Conservation (phyloP, 2,888 invertebrate species). For the Anarsia innoxiella region DNA sequence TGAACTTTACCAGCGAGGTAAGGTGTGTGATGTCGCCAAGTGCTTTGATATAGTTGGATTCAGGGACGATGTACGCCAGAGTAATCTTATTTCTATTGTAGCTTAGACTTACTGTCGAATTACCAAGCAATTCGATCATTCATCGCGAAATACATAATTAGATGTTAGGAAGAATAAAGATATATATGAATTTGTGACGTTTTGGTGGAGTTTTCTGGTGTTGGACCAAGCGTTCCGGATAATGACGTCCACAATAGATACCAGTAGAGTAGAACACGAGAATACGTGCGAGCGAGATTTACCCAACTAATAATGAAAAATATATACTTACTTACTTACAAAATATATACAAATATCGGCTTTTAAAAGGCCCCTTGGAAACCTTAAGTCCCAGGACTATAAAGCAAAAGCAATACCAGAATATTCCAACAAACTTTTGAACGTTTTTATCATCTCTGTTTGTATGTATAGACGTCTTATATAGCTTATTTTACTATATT, state of each 20-base stretch:
- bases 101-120: conserved; percentile 63
- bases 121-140: conserved; percentile 73
- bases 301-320: conserved; percentile 28
- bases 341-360: conserved; percentile 59
- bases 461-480: conserved; percentile 64
- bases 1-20: conserved; percentile 55
- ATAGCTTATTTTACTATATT: conserved; percentile 70
- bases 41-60: conserved; percentile 57
- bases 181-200: conserved; percentile 55
- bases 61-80: conserved; percentile 57
- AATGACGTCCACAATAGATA: conserved; percentile 46
- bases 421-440: conserved; percentile 43
- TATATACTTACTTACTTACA: no score
- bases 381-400: conserved; percentile 57
- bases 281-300: no score
- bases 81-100: conserved; percentile 62
- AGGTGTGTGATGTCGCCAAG: conserved; percentile 53
- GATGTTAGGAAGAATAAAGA: conserved; percentile 57
- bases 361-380: conserved; percentile 26
- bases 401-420: conserved; percentile 40
- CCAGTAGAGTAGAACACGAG: conserved; percentile 27
- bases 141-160: conserved; percentile 71
- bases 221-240: conserved; percentile 36
- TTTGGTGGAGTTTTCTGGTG: conserved; percentile 43
- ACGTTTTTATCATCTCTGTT: conserved; percentile 66